Conservation (phyloP, 2,113 vertebrate genomes). For the Dipodomys ordii region DNA sequence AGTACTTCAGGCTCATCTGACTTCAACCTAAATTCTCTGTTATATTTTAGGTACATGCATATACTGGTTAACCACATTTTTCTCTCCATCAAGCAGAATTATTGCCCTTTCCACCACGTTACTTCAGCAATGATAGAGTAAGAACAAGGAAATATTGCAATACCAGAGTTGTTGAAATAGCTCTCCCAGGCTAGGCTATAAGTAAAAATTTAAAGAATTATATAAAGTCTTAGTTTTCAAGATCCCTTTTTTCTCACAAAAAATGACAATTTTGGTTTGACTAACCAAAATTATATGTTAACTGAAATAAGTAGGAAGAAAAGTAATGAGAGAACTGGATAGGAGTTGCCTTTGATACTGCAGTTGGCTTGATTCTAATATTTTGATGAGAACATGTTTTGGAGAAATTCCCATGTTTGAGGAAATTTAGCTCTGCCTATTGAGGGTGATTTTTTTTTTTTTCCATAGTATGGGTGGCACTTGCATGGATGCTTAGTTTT, state of each 20-base stretch:
- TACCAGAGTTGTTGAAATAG: slow-evolving; percentile 57
- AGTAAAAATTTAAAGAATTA: slow-evolving; percentile 51
- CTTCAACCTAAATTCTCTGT: not conserved
- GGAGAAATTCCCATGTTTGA: slow-evolving; percentile 67
- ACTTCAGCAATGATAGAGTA: slow-evolving; percentile 55
- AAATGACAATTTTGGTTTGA: slow-evolving; percentile 53
- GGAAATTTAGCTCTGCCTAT: slow-evolving; percentile 51
- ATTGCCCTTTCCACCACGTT: not conserved
- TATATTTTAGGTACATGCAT: not conserved
- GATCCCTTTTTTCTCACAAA: not conserved
- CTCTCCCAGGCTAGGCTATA: slow-evolving; percentile 5
- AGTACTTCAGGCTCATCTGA: not conserved
- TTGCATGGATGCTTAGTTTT: slow-evolving; percentile 48
- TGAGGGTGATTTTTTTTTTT: slow-evolving; percentile 67
- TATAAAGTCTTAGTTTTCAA: not conserved
- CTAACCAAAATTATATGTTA: slow-evolving; percentile 26
- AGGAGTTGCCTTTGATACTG: slow-evolving; percentile 59
- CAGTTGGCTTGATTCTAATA: slow-evolving; percentile 63
- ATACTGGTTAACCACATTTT: not conserved
- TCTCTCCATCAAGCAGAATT: not conserved
- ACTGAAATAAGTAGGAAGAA: slow-evolving; percentile 55
- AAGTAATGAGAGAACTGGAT: not conserved
- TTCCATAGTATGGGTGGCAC: slow-evolving; percentile 52
- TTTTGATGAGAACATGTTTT: slow-evolving; percentile 75
- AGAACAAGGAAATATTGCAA: slow-evolving; percentile 63